A percentile compares a stretch with the other conserved stretches of the same genome.
These are phyloP conservation scores for Octopus sinensis DNA, from an alignment of 1,140 invertebrate genomes.

Conservation along the genomic window DNA sequence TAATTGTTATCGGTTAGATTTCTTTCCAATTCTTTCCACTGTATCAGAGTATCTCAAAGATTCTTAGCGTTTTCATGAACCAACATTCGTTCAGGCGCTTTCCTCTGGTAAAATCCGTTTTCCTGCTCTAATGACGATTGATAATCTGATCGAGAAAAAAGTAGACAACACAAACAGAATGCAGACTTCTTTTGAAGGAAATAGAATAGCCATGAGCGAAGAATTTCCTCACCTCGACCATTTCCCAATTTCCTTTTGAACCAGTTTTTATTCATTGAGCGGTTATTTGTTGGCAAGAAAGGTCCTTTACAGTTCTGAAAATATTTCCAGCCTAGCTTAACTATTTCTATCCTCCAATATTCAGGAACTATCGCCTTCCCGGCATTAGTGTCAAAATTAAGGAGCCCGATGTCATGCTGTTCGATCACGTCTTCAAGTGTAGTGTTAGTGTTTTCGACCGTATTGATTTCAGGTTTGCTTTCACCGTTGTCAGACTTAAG, in stretches of 20 bases:
- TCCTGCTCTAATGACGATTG: conserved; percentile 1
- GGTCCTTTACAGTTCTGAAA: not conserved
- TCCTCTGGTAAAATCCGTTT: not conserved
- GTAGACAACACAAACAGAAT: conserved; percentile 4
- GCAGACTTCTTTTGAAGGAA: not conserved
- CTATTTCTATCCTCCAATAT: not conserved
- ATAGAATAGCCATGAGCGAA: not conserved
- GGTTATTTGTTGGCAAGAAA: not conserved
- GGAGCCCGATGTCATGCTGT: not conserved
- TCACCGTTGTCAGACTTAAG: too few species aligned
- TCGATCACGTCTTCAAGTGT: not conserved
- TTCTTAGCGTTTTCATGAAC: not conserved
- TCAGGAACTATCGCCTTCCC: not conserved
- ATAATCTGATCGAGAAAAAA: not conserved
- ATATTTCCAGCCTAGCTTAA: not conserved
- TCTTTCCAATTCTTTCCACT: not conserved
- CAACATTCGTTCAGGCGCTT: not conserved
- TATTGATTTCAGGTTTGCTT: too few species aligned
- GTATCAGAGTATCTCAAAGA: not conserved
- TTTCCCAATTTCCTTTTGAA: not conserved
- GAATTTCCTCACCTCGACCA: not conserved
- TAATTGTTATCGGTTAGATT: not conserved
- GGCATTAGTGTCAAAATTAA: not conserved
- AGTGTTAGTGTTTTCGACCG: too few species aligned
- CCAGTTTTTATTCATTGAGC: not conserved